Base-by-base conservation (phyloP, 2,888 invertebrate genomes). In the Dryobotodes eremita region DNA sequence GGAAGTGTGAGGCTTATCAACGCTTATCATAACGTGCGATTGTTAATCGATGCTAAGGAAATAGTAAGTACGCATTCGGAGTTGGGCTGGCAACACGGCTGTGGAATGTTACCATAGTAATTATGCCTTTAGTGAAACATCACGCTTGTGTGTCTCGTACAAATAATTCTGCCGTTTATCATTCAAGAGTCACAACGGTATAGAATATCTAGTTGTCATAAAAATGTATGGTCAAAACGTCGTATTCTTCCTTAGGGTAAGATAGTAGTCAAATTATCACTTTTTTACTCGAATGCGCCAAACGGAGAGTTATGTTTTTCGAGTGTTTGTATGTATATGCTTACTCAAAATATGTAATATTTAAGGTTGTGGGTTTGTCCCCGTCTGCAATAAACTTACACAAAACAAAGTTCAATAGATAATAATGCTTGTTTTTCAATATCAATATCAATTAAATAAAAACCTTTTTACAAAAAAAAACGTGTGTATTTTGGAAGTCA, bases 21-120 rank as follows among this genome's bases (percentile, higher is more conserved):
- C 65, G 42, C 86, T 84, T 85, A 86, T 84, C 83, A 77, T 17
- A 55, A 42, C 64, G 61, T 7, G 50, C 83, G 82, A 82, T 84
- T 75, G 82, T 77, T 69, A 71, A 84, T 69, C 64, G 50, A 50
- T 65, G 42, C 11, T 81, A 57, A 71, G 69, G 78, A 77, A 85
- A 55, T 69, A 59, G 53, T 61, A 36, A 1, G 50, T 17, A 48
- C 46, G 8, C 26, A 55, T 6, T 53, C 23, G 55, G 36, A 53
- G 50, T 57, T 50, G 17, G 13, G 81, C 31, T 79, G 50, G 57
- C 26, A 59, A 81, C 81, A 80, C 4, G 7, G 1, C 20, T 72
- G 15, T 42, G 31, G 20, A 46, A 61, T 76, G 55, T 65, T 57
- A 36, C 36, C 36, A 31, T n/a, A 31, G 7, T 13, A 70, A 70